These are phyloP conservation scores for Onychomys leucogaster DNA, from an alignment of 2,797 vertebrate species.

Conservation along the genomic window DNA sequence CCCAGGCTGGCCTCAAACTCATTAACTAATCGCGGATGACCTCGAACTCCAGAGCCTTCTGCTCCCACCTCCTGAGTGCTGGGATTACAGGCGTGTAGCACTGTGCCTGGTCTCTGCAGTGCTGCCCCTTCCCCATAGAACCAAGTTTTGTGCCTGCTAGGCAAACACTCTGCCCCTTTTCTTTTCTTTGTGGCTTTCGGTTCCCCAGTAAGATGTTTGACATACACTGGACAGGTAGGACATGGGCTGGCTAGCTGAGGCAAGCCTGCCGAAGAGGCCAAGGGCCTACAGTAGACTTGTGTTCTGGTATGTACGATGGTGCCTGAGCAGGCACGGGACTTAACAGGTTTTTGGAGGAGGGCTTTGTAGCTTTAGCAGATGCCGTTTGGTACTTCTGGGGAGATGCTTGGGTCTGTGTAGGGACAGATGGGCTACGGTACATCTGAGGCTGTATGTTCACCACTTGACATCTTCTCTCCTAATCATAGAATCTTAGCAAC, in stretches of 20 bases:
- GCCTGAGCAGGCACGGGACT: not conserved
- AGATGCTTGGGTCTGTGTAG: not conserved
- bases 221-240: not conserved
- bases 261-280: fast-evolving
- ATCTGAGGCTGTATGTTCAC: not conserved
- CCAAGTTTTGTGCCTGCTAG: not conserved
- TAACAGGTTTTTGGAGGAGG: not conserved
- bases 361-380: not conserved
- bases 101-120: fast-evolving
- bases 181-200: not conserved
- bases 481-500: not conserved
- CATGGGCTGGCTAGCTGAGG: not conserved
- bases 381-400: not conserved
- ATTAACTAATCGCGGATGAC: not conserved
- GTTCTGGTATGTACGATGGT: not conserved
- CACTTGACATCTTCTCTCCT: not conserved
- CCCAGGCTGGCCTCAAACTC: too few species aligned
- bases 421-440: not conserved
- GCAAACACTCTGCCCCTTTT: not conserved
- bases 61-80: not conserved
- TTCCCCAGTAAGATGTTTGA: not conserved
- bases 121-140: not conserved
- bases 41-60: not conserved
- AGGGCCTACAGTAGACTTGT: not conserved
- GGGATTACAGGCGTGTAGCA: not conserved